phyloP scores from a whole-genome alignment of 2,888 invertebrate species.

The Ormyrus pomaceus region DNA sequence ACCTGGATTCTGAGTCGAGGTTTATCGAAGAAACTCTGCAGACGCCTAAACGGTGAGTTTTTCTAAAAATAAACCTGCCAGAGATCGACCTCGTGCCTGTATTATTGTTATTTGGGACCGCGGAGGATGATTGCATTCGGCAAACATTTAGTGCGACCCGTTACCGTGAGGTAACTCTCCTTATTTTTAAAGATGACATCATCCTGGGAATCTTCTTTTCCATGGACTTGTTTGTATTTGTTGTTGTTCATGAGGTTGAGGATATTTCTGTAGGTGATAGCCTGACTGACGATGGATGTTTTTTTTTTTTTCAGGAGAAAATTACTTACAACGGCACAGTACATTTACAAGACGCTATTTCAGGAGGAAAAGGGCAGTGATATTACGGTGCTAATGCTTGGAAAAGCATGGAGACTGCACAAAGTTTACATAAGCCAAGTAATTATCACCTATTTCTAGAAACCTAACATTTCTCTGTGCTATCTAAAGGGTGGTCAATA shows the following conservation, averaged over 20 bases:
- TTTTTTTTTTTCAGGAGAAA: constrained; percentile 78
- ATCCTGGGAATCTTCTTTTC: constrained; percentile 44
- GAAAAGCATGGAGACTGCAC: constrained; percentile 85
- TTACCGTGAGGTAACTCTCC: constrained; percentile 35
- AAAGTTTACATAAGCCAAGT: constrained; percentile 86
- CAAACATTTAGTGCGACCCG: constrained; percentile 25
- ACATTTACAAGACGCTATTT: constrained; percentile 87
- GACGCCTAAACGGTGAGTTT: constrained; percentile 78
- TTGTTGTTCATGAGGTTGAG: constrained; percentile 24
- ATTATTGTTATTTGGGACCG: neutral
- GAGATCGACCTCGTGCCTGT: neutral
- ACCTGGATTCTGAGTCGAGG: constrained; percentile 76
- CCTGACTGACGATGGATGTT: neutral
- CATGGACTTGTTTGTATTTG: constrained; percentile 10
- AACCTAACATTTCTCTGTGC: too few relatives aligned
- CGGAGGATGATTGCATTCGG: constrained; percentile 18
- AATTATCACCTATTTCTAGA: constrained; percentile 37
- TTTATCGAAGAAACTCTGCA: constrained; percentile 78
- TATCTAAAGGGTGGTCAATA: neutral
- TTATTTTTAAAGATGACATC: constrained; percentile 56
- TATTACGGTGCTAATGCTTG: constrained; percentile 83
- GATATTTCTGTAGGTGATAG: constrained; percentile 45
- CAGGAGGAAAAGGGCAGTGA: constrained; percentile 87
- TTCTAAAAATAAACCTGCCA: constrained; percentile 34
- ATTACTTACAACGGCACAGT: constrained; percentile 84